Evolutionary conservation across 2,797 vertebrate species (phyloP).

Genomic region (Spinus olivaceus): DNA sequence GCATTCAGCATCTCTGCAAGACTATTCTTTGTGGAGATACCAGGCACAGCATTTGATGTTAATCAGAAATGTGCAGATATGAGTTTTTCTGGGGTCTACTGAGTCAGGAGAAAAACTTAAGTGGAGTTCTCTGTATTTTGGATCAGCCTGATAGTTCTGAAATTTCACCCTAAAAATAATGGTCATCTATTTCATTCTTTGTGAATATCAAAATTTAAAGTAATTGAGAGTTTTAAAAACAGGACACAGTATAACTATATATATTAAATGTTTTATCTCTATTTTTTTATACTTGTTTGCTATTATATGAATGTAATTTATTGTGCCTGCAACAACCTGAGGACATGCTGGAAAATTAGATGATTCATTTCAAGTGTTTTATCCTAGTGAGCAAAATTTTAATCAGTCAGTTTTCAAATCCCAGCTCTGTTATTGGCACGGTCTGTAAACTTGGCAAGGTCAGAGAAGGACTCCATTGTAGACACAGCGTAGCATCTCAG

Average conservation of each 20-base stretch:
- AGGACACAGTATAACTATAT: background rate
- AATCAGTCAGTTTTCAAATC: slow-evolving; percentile 66
- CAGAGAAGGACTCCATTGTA: slow-evolving; percentile 42
- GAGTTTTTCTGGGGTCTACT: background rate
- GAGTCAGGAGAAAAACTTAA: background rate
- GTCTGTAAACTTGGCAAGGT: slow-evolving; percentile 67
- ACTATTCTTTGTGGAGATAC: background rate
- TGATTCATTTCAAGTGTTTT: slow-evolving; percentile 74
- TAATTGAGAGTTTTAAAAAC: background rate
- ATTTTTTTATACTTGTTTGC: slow-evolving; percentile 53
- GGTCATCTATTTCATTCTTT: background rate
- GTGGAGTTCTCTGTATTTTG: background rate
- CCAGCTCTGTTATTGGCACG: slow-evolving; percentile 60
- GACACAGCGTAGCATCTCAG: background rate
- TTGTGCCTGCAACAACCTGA: slow-evolving; percentile 56
- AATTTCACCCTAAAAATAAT: background rate
- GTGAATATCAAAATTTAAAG: background rate
- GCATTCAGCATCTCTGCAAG: background rate
- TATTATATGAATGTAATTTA: slow-evolving; percentile 60
- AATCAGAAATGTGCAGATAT: background rate
- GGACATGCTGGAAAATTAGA: slow-evolving; percentile 65
- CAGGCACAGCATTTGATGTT: background rate
- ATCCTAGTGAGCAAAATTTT: slow-evolving; percentile 73
- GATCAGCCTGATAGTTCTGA: background rate
- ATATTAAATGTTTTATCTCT: background rate